Evolutionary conservation across 2,888 invertebrate genomes (phyloP), one percentile per base, ranked within the genome.

Genomic region (Bombylius major): DNA sequence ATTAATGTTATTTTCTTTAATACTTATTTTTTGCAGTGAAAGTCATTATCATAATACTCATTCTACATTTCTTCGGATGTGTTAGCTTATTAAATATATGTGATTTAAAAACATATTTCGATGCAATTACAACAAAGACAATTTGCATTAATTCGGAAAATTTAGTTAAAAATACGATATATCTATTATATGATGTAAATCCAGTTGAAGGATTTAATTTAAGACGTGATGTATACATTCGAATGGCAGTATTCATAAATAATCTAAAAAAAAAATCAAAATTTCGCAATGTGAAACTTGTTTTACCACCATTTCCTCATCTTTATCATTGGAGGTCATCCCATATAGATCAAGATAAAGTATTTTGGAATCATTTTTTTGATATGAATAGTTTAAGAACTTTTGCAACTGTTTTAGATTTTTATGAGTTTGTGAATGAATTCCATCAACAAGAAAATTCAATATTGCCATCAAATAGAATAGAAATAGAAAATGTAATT

Each of bases 191-290:
- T 73, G 94, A 96, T 69, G 87, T 98, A 0, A 98, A 98, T 77
- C 86, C 86, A 4, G 86, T 89, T 0, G 98, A 99, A 77, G 99
- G 99, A 0, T 99, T 99, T 69, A 99, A 99, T 77, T 78, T 99
- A 59, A 79, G 96, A 14, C 80, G 98, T 44, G 98, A 99, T 77
- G 97, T 99, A 4, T 98, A 93, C 67, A 86, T 98, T 79, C 81
- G 98, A 63, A 79, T 95, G 65, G 94, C 96, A 3, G 85, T 89
- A 50, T 83, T 96, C 68, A 78, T 91, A 0, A 79, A 84, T 39
- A 80, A 83, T 58, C 76, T 93, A 54, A 78, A 81, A 57, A 77
- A 78, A 56, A 69, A 74, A 12, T 72, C 73, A 0, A 69, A 70
- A 57, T 75, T 76, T 50, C 70, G 70, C 31, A 75, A 80, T 56